Evolutionary conservation across 2,888 invertebrate species (phyloP).

Genomic region (Campaea margaritaria): DNA sequence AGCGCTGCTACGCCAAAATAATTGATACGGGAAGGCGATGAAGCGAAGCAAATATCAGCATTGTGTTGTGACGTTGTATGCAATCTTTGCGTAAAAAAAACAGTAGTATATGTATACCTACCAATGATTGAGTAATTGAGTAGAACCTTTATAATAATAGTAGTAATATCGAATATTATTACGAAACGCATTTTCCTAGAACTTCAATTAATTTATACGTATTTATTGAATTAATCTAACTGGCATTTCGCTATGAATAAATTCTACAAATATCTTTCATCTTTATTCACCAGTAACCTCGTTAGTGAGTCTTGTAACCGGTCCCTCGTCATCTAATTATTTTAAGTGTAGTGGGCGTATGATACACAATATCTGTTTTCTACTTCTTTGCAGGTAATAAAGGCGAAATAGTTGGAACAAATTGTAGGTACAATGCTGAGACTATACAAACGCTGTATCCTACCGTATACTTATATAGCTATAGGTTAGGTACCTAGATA

Average conservation of each 20-base stretch:
- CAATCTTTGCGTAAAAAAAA: no score
- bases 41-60: no score
- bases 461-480: no score
- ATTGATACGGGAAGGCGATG: no score
- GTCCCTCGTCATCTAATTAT: background rate
- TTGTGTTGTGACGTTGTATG: no score
- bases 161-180: no score
- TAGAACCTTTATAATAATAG: no score
- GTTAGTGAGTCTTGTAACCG: background rate
- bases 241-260: background rate
- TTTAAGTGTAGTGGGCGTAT: slow-evolving; percentile 8
- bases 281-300: background rate
- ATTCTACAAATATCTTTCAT: background rate
- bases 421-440: background rate
- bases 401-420: background rate
- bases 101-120: no score
- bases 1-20: no score
- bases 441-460: slow-evolving; percentile 7
- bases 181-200: no score
- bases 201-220: background rate
- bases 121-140: no score
- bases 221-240: background rate
- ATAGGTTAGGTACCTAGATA: no score
- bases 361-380: background rate
- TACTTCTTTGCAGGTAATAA: slow-evolving; percentile 3